A percentile compares a stretch with the other conserved stretches of the same genome.
These are phyloP conservation scores for Acanthococcus lagerstroemiae DNA, from an alignment of 2,888 invertebrate species.

Conservation along the genomic window DNA sequence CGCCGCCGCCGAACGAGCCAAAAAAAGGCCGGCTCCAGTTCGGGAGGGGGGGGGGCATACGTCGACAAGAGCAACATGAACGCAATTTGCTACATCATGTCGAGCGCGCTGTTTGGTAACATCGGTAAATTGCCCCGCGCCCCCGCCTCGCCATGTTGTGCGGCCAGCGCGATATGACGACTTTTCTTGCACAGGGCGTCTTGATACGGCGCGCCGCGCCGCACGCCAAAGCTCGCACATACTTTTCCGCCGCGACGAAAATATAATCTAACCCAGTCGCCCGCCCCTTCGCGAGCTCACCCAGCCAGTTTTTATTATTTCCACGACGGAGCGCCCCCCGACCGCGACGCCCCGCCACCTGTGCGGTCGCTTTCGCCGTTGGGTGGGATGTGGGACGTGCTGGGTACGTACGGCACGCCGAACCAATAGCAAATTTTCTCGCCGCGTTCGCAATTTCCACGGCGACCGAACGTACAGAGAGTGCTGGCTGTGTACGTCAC, in stretches of 20 bases:
- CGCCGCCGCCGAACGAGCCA: no score
- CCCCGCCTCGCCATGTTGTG: no score
- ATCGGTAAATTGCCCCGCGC: slow-evolving; percentile 11
- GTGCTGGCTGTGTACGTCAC: no score
- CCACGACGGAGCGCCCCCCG: neutral
- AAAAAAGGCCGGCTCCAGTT: no score
- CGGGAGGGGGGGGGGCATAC: neutral
- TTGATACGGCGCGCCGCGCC: slow-evolving; percentile 14
- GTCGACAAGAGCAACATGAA: slow-evolving; percentile 3
- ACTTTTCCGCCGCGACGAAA: no score
- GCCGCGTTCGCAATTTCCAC: neutral
- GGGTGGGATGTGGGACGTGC: neutral
- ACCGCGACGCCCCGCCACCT: neutral
- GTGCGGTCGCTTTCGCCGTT: no score
- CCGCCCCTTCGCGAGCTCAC: neutral
- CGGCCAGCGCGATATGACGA: slow-evolving; percentile 22
- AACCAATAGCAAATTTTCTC: neutral
- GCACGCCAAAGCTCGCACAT: no score
- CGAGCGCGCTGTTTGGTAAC: slow-evolving; percentile 13
- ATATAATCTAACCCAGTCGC: no score
- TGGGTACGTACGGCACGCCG: neutral
- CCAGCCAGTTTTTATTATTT: neutral
- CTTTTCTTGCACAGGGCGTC: slow-evolving; percentile 7
- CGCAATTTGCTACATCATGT: slow-evolving; percentile 30
- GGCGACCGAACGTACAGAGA: no score